Percentiles rank a stretch among this genome's conserved stretches.
Evolutionary conservation across 1,140 invertebrate genomes (phyloP).

Genomic region (Campodea augens): DNA sequence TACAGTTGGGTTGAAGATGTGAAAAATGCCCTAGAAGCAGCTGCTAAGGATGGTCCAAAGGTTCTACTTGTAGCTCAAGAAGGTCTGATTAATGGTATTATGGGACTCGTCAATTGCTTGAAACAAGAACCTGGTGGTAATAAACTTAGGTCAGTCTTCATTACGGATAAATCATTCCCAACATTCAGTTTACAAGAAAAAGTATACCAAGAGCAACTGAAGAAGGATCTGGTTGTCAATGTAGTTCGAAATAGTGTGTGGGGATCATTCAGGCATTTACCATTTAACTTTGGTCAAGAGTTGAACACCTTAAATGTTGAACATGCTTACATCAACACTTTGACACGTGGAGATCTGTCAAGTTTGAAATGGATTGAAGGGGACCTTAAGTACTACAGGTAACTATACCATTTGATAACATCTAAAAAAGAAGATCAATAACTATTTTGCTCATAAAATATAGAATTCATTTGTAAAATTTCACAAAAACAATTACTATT

Average conservation of each 20-base stretch:
- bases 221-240: not conserved
- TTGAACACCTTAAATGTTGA: constrained; percentile 9
- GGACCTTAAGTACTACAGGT: not conserved
- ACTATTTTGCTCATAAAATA: too few relatives aligned
- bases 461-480: too few relatives aligned
- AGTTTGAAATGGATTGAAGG: constrained; percentile 63
- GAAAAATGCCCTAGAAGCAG: not conserved
- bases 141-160: constrained; percentile 19
- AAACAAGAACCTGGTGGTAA: constrained; percentile 45
- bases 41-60: not conserved
- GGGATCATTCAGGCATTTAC: not conserved
- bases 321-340: constrained; percentile 59
- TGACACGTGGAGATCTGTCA: constrained; percentile 62
- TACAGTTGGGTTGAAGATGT: not conserved
- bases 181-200: not conserved
- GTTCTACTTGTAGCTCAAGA: not conserved
- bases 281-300: too few relatives aligned
- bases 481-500: too few relatives aligned
- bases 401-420: too few relatives aligned
- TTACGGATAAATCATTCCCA: not conserved
- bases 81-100: not conserved
- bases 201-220: not conserved
- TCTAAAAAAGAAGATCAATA: too few relatives aligned
- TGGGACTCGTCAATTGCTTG: constrained; percentile 38
- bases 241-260: not conserved